Base-by-base conservation (phyloP, 92 coral and sea anemone species). In the Epizoanthus rinbou region DNA sequence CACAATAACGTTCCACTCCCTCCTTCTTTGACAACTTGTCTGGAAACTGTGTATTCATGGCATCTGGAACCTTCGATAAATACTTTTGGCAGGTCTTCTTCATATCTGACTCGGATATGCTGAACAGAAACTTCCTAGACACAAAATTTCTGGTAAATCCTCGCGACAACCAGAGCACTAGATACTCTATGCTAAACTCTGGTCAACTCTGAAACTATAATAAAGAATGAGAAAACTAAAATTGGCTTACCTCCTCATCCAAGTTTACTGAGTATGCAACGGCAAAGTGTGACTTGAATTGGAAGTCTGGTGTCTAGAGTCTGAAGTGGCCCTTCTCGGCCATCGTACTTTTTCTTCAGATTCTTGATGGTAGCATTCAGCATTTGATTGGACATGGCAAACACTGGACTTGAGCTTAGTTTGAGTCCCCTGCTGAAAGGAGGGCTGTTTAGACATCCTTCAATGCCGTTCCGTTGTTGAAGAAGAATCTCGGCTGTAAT, bases 351-450 rank as follows among this genome's bases (percentile, higher is more conserved):
- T 37, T 37, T 37, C 43, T 37, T 37, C 5, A 37, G 19, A 57
- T 81, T 75, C 75, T 88, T 91, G n/a, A 91, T 81, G 66, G 85
- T 85, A 6, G 94, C 90, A 25, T 91, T 90, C 13, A 0, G 31
- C 31, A 28, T 28, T 80, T 82, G 64, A 86, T 91, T 88, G 0
- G 89, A 87, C 31, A 60, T 50, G 19, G 70, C 65, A 69, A 91
- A 91, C 18, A 17, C 60, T 3, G 85, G 80, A 33, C 88, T 63
- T 57, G 82, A 54, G 16, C 68, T 25, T 9, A 91, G 50, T 6
- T 59, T n/a, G 1, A 85, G 63, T 0, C 87, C 88, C 21, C 57
- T 22, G 75, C 81, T 88, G 24, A 22, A 47, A 22, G 92, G 92
- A 2, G 90, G 92, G 0, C 57, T 57, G 58, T 88, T 91, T 0